A percentile compares a stretch with the other conserved stretches of the same genome.
phyloP scores from a whole-genome alignment of 2,888 invertebrate genomes.

The Machimus rusticus region DNA sequence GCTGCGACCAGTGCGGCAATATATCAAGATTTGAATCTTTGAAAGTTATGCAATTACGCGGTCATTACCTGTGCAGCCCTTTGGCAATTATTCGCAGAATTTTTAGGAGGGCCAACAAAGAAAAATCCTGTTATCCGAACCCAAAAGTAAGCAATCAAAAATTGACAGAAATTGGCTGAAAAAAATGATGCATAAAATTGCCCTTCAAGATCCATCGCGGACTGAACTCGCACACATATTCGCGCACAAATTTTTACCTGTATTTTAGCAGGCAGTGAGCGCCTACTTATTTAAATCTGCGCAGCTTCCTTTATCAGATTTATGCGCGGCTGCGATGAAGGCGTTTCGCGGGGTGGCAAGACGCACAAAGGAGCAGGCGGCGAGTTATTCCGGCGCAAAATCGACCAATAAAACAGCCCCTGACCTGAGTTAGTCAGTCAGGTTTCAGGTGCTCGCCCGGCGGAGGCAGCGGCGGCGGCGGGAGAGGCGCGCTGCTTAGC shows the following conservation, averaged over 20 bases:
- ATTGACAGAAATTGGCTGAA: background rate
- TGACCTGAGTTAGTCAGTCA: constrained; percentile 31
- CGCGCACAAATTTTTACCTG: background rate
- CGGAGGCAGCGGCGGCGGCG: background rate
- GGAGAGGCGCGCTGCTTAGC: background rate
- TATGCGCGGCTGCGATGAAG: background rate
- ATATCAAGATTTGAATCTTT: background rate
- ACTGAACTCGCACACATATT: background rate
- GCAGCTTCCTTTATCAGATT: constrained; percentile 10
- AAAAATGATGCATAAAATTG: background rate
- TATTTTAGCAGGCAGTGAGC: background rate
- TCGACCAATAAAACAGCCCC: background rate
- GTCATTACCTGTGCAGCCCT: background rate
- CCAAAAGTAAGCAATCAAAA: background rate
- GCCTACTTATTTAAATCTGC: constrained; percentile 20
- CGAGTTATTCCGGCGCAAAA: background rate
- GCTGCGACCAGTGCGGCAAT: background rate
- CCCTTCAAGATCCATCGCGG: background rate
- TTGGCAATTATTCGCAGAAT: background rate
- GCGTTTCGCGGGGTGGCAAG: background rate
- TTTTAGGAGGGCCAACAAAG: background rate
- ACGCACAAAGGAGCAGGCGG: background rate
- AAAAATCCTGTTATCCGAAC: background rate
- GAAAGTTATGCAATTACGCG: background rate
- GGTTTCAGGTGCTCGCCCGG: constrained; percentile 30